phyloP scores from a whole-genome alignment of 2,888 invertebrate species.

The Chymomyza procnemis region DNA sequence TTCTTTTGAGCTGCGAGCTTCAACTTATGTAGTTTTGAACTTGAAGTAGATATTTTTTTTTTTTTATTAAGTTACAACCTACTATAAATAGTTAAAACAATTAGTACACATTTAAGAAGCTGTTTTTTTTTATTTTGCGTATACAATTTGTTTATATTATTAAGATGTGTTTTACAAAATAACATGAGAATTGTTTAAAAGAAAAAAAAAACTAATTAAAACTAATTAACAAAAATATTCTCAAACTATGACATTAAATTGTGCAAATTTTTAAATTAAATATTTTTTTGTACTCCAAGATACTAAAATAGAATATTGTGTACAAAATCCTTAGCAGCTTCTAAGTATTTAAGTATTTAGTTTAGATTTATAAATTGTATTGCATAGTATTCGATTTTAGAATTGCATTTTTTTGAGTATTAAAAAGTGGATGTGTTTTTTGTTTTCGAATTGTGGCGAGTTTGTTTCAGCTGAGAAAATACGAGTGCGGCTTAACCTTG shows the following conservation, averaged over 20 bases:
- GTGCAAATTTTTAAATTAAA: neutral
- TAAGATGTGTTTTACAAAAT: neutral
- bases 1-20: neutral
- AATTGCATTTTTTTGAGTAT: neutral
- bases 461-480: conserved; percentile 72
- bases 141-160: neutral
- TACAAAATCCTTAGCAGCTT: neutral
- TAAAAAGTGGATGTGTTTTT: conserved; percentile 24
- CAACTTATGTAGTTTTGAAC: neutral
- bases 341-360: neutral
- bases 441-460: neutral
- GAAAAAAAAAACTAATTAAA: neutral
- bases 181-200: neutral
- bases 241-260: neutral
- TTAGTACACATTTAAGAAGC: neutral
- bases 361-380: neutral
- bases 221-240: neutral
- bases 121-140: conserved; percentile 1
- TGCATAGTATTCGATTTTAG: neutral
- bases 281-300: conserved; percentile 3
- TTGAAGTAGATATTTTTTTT: neutral
- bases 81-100: neutral
- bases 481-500: conserved; percentile 73
- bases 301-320: neutral
- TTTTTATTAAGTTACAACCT: neutral